Evolutionary conservation across 2,113 vertebrate genomes (phyloP).

Genomic region (Trochalopteron elliotii): DNA sequence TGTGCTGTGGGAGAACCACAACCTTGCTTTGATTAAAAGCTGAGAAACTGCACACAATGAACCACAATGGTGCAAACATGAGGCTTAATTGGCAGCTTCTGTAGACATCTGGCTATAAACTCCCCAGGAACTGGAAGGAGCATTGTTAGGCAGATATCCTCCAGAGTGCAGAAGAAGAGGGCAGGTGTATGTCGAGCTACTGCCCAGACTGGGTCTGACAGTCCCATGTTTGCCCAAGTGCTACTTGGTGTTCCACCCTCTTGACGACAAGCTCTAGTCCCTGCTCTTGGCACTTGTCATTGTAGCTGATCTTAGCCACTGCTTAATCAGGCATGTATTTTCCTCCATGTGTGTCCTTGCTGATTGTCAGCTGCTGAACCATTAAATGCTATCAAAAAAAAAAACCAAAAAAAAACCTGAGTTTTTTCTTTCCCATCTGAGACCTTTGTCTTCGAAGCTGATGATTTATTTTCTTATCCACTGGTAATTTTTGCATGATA

Average conservation of each 20-base stretch:
- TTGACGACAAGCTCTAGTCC: neutral
- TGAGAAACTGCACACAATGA: neutral
- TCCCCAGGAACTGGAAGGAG: neutral
- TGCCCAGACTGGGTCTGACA: neutral
- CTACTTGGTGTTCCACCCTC: neutral
- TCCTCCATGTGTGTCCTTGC: neutral
- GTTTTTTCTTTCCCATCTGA: neutral
- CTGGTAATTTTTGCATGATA: neutral
- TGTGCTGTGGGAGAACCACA: neutral
- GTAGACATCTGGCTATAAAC: neutral
- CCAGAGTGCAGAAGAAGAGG: neutral
- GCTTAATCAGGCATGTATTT: neutral
- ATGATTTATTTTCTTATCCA: neutral
- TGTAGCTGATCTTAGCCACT: neutral
- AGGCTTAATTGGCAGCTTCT: neutral
- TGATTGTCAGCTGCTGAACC: neutral
- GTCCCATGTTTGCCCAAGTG: accelerated
- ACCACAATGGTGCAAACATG: neutral
- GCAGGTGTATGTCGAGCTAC: neutral
- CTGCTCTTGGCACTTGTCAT: neutral
- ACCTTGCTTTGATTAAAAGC: neutral
- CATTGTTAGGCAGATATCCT: neutral
- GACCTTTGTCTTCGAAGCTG: neutral
- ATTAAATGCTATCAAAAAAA: neutral
- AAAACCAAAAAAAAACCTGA: neutral